Conservation (phyloP, 35 echinoderm and acorn worm species). For the Apostichopus californicus region DNA sequence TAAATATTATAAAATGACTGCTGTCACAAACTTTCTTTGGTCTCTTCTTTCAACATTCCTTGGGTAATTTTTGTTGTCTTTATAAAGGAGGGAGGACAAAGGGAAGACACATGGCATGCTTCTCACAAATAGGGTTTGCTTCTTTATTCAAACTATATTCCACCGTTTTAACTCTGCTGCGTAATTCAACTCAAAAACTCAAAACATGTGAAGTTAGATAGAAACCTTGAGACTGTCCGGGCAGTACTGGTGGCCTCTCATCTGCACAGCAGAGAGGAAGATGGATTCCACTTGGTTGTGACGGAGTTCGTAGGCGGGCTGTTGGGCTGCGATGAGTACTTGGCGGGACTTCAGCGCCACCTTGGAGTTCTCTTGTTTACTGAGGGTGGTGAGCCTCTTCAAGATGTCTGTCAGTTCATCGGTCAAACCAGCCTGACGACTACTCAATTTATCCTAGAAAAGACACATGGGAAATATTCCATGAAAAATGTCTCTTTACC, state of each 20-base stretch:
- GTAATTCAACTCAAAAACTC: background rate
- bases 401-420: conserved; percentile 83
- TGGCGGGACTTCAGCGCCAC: conserved; percentile 83
- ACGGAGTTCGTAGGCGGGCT: conserved; percentile 89
- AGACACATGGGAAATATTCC: no score
- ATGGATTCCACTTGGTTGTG: conserved; percentile 99
- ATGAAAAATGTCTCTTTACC: no score
- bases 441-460: conserved; percentile 79
- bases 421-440: conserved; percentile 80
- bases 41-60: no score
- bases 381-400: conserved; percentile 85
- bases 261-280: conserved; percentile 97
- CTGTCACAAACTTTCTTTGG: no score
- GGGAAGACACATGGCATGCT: no score
- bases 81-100: no score
- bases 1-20: no score
- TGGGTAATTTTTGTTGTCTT: no score
- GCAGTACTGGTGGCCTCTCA: conserved; percentile 96
- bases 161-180: background rate
- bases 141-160: no score
- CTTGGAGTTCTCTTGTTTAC: conserved; percentile 91
- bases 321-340: conserved; percentile 95
- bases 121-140: no score
- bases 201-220: background rate
- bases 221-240: conserved; percentile 90